Percentiles rank a stretch among this genome's conserved stretches.
These are phyloP conservation scores for Drosophila willistoni DNA, from an alignment of 1,140 invertebrate species.

Conservation along the genomic window DNA sequence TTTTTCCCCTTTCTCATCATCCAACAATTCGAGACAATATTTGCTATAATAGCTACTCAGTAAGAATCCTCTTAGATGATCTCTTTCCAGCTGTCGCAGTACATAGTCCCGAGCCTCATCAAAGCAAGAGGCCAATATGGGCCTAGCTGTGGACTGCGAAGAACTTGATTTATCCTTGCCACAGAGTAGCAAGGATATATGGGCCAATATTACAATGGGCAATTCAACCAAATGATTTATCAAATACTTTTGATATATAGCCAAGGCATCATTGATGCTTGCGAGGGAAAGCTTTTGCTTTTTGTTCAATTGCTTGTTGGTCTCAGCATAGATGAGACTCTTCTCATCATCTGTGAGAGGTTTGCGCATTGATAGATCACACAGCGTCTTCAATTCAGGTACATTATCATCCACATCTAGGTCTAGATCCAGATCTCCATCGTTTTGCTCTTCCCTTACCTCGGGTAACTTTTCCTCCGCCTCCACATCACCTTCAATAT, in stretches of 20 bases:
- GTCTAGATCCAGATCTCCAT: neutral
- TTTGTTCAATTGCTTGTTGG: constrained; percentile 67
- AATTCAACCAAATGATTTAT: constrained; percentile 81
- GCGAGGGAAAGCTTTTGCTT: constrained; percentile 48
- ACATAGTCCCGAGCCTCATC: constrained; percentile 87
- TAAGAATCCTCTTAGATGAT: constrained; percentile 88
- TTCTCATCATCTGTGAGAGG: constrained; percentile 82
- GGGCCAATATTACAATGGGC: constrained; percentile 80
- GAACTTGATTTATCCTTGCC: constrained; percentile 67
- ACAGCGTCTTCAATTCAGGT: constrained; percentile 81
- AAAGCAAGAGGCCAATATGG: constrained; percentile 84
- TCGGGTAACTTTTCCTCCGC: constrained; percentile 10
- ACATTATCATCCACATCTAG: constrained; percentile 60
- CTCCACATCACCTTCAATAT: neutral
- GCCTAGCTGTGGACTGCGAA: constrained; percentile 16
- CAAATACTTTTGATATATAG: constrained; percentile 85
- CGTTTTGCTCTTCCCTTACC: neutral
- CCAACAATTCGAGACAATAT: constrained; percentile 92
- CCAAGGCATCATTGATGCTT: constrained; percentile 83
- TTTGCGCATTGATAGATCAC: constrained; percentile 78
- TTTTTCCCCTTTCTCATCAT: constrained; percentile 86
- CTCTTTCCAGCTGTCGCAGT: constrained; percentile 86
- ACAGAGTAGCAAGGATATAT: constrained; percentile 83
- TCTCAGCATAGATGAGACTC: constrained; percentile 80
- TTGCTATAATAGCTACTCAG: constrained; percentile 93